These are phyloP conservation scores for Seriola rivoliana DNA, from an alignment of 2,113 vertebrate genomes.

Conservation along the genomic window DNA sequence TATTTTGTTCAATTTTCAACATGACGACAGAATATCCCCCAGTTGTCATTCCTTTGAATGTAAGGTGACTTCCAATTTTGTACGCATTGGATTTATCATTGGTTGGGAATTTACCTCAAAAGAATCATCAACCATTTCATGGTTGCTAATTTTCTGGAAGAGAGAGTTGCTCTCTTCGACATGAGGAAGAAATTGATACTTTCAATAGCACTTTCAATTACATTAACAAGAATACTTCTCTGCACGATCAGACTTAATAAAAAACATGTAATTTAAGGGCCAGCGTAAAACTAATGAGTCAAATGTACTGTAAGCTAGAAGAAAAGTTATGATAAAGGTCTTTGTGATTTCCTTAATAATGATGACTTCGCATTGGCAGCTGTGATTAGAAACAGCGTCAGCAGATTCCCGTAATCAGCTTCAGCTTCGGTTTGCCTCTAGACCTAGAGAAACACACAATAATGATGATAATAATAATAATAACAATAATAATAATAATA, in stretches of 20 bases:
- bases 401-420: not conserved
- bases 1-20: not conserved
- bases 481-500: not conserved
- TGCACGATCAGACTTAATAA: not conserved
- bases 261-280: accelerated
- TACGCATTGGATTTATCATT: not conserved
- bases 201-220: not conserved
- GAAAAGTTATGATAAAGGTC: not conserved
- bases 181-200: not conserved
- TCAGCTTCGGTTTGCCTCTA: not conserved
- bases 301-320: not conserved
- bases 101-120: constrained; percentile 48
- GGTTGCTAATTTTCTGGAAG: constrained; percentile 25
- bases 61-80: constrained; percentile 48
- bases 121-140: not conserved
- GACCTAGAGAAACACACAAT: not conserved
- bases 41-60: constrained; percentile 12
- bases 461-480: not conserved
- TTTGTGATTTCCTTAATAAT: not conserved
- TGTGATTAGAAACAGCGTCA: not conserved
- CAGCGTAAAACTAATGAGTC: not conserved
- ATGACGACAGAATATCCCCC: not conserved
- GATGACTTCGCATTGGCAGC: not conserved
- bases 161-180: not conserved
- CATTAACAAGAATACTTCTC: not conserved